Percentiles rank a stretch among this genome's conserved stretches.
Evolutionary conservation across 2,113 vertebrate species (phyloP).

Genomic region (Seriola quinqueradiata): DNA sequence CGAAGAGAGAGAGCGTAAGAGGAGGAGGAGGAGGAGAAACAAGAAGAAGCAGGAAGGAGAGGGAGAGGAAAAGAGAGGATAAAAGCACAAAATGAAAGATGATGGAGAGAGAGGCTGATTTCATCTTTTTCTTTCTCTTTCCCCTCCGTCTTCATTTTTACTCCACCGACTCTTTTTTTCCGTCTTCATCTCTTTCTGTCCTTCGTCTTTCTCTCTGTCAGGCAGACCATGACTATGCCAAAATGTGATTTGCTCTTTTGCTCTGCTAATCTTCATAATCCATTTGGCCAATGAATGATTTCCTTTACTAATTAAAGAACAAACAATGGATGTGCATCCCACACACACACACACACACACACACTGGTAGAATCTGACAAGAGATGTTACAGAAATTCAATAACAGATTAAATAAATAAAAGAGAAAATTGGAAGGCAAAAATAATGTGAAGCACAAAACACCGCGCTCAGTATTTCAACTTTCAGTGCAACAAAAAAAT

Average conservation of each 20-base stretch:
- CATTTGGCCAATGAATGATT: slow-evolving; percentile 46
- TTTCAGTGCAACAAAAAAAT: slow-evolving; percentile 33
- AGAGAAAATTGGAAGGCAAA: not conserved
- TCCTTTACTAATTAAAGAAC: slow-evolving; percentile 52
- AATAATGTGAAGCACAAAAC: not conserved
- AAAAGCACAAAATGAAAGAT: not conserved
- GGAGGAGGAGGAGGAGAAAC: slow-evolving; percentile 34
- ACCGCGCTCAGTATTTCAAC: not conserved
- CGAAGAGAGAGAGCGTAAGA: slow-evolving; percentile 11
- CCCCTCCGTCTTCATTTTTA: slow-evolving; percentile 15
- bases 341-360: not conserved
- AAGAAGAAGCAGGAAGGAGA: not conserved
- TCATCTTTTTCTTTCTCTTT: not conserved
- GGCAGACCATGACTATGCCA: slow-evolving; percentile 37
- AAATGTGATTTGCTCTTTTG: slow-evolving; percentile 49
- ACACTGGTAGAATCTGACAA: not conserved
- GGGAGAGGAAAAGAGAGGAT: slow-evolving; percentile 14
- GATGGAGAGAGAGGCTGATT: not conserved
- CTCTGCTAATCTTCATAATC: slow-evolving; percentile 50
- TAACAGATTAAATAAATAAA: not conserved
- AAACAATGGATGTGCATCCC: slow-evolving; percentile 17
- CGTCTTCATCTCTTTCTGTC: slow-evolving; percentile 8
- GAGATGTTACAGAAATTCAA: not conserved
- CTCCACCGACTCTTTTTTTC: slow-evolving; percentile 21
- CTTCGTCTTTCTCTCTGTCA: slow-evolving; percentile 32